Evolutionary conservation across 2,797 vertebrate genomes (phyloP), one percentile per base, ranked within the genome.

Genomic region (Anabas testudineus): DNA sequence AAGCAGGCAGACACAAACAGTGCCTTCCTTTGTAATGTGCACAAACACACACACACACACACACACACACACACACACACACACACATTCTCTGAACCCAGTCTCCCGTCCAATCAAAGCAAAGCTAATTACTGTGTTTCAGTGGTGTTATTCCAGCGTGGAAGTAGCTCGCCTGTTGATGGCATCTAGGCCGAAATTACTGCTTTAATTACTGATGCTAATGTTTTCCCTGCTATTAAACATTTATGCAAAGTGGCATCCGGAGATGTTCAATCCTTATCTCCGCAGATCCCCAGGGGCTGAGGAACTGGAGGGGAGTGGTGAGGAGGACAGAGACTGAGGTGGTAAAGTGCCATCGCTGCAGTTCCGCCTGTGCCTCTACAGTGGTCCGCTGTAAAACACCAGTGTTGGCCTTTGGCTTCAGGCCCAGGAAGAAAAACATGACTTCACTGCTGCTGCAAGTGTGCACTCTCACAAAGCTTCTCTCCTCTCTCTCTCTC

Each of bases 171-270:
- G 88, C 87, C 85, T 88, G 85, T 90, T 91, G 89, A 92, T 91
- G 87, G 80, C 85, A 67, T 79, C 84, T 81, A 67, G 66, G 87
- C 87, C 83, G 92, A 91, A 94, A 93, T 92, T 90, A 93, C 88
- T 88, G 90, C 91, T 91, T 93, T 92, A 93, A 93, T 93, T 92
- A 92, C 90, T 86, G 87, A 93, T 91, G 90, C 88, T 93, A 93
- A 93, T 93, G 92, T 88, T 91, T 92, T 92, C 88, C 80, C 85
- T 91, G 78, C 90, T 90, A 92, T 92, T 91, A 93, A 93, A 90
- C 90, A 92, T 93, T 91, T 91, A 94, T 92, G 92, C 90, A 92
- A 90, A 92, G 92, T 92, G 88, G 90, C 87, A 91, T 89, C 85
- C 85, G 76, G 88, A 93, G 91, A 92, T 90, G 89, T 90, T 91